Base-by-base conservation (phyloP, 2,888 invertebrate species). In the Archips crataeganus region DNA sequence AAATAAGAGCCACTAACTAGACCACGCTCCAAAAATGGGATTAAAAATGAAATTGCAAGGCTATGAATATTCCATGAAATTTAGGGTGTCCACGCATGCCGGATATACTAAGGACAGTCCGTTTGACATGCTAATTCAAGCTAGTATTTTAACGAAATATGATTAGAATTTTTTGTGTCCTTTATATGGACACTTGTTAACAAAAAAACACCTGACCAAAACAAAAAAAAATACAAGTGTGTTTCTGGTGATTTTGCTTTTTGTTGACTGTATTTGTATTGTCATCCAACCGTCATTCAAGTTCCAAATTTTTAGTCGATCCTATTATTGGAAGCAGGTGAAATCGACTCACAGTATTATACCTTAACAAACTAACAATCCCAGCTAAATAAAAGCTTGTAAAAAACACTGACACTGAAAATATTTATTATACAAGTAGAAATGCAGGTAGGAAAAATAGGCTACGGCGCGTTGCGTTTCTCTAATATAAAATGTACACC, bases 41-140 rank as follows among this genome's bases (percentile, higher is more conserved):
- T 57, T 32, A 57, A 57, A 57, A 57, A 54, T 15, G 54, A 54
- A 54, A 54, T 54, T 54, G 54, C 15, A 54, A 54, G 11, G 57
- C 57, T 32, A 54, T 57, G 78, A 65, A 32, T 42, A 62, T 62
- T 62, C 42, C n/a, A 39, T 39, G 15, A n/a, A 39, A 62, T 62
- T 57, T 57, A 32, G 76, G 70, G 68, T 36, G 34, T 15, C 54
- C n/a, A 68, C 59, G 54, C 68, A 51, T 15, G 54, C 32, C 57
- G 32, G 10, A 32, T 32, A 57, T 32, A 32, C 57, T 57, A 10
- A 32, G 57, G 57, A 32, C 57, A 57, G 11, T 3, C 57, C 49
- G 49, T 57, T 57, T 57, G 57, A 57, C 10, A 57, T 57, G 57
- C 57, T 57, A 54, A 49, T 49, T 13, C 49, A 57, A 57, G 5